Conservation (phyloP, 1,140 invertebrate species). For the Heliconius melpomene region DNA sequence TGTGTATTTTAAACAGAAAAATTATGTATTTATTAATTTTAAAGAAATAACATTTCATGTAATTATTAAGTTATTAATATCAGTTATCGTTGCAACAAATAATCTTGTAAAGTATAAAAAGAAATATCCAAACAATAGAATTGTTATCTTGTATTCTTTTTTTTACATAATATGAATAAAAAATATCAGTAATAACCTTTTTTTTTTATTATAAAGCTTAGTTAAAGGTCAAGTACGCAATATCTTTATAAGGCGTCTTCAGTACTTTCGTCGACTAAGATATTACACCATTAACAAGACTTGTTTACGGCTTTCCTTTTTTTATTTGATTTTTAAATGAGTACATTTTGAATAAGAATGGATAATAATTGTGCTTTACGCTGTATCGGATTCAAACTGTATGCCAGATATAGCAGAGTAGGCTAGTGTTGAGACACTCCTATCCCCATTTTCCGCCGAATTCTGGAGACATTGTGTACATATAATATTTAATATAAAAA, state of each 20-base stretch:
- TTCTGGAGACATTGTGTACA: no score
- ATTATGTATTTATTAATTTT: no score
- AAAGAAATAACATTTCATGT: no score
- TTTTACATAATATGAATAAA: not conserved
- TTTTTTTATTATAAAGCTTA: not conserved
- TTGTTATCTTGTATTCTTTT: not conserved
- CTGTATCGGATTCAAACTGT: no score
- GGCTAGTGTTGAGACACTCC: no score
- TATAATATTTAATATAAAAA: no score
- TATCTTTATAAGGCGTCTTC: not conserved
- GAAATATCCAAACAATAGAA: not conserved
- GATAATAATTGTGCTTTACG: no score
- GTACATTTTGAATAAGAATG: no score
- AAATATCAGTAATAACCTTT: not conserved
- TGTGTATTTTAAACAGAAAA: not conserved
- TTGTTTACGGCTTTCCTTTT: not conserved
- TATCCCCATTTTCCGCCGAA: no score
- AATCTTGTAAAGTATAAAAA: not conserved
- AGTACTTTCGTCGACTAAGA: not conserved
- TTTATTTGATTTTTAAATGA: no score
- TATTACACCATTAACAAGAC: not conserved
- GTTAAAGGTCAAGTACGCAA: slow-evolving; percentile 2
- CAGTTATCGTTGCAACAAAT: no score
- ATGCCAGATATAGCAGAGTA: no score
- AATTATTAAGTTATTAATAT: not conserved